Conservation (phyloP, 2,888 invertebrate species). For the Agriopis aurantiaria region DNA sequence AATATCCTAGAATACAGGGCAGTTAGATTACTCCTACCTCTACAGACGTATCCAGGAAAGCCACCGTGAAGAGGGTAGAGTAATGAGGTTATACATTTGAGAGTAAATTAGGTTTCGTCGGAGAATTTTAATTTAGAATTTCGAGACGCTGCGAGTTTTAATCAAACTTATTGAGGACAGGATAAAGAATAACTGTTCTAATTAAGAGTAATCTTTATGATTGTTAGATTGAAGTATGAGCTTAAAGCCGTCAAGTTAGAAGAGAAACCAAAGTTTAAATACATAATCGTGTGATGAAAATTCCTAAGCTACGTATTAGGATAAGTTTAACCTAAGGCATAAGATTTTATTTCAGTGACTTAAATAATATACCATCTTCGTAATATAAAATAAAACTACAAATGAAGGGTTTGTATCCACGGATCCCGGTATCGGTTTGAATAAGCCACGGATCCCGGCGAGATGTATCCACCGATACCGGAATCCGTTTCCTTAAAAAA, state of each 20-base stretch:
- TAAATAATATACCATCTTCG: too few relatives aligned
- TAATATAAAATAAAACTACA: too few relatives aligned
- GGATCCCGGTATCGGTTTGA: too few relatives aligned
- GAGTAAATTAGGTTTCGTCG: conserved; percentile 61
- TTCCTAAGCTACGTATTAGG: too few relatives aligned
- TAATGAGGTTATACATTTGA: conserved; percentile 74
- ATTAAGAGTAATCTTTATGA: conserved; percentile 23
- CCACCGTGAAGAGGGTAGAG: conserved; percentile 72
- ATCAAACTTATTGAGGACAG: conserved; percentile 49
- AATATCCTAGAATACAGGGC: conserved; percentile 45
- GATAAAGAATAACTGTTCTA: conserved; percentile 36
- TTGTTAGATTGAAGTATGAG: background rate
- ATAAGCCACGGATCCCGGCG: too few relatives aligned
- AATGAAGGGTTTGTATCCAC: too few relatives aligned
- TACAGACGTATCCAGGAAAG: conserved; percentile 55
- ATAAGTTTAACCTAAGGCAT: too few relatives aligned
- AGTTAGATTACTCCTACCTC: conserved; percentile 63
- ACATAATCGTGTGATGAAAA: background rate
- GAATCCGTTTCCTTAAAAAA: too few relatives aligned
- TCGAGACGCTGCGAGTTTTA: conserved; percentile 51
- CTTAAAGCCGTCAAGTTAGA: conserved; percentile 11
- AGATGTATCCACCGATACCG: too few relatives aligned
- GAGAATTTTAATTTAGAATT: conserved; percentile 62
- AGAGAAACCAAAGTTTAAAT: conserved; percentile 1
- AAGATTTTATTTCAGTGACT: too few relatives aligned